A percentile compares a stretch with the other conserved stretches of the same genome.
These are phyloP conservation scores for Ceratina calcarata DNA, from an alignment of 1,140 invertebrate species.

Conservation along the genomic window DNA sequence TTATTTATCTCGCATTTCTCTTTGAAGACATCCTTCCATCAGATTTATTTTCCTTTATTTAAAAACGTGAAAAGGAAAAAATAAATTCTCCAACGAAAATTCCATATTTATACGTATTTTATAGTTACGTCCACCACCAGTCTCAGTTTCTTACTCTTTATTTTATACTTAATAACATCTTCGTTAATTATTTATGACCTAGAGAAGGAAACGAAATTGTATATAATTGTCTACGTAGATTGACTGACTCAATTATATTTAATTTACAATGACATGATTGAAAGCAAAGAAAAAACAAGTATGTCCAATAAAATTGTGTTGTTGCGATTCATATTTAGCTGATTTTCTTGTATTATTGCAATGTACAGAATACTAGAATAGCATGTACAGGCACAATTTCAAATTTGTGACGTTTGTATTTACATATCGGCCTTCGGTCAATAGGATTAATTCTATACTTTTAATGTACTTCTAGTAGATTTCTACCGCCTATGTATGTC, in stretches of 20 bases:
- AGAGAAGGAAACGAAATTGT: slow-evolving; percentile 22
- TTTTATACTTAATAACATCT: slow-evolving; percentile 17
- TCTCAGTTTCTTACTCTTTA: background rate
- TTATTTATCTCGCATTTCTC: slow-evolving; percentile 41
- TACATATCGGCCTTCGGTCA: slow-evolving; percentile 48
- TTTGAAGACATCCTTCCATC: background rate
- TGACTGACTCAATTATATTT: background rate
- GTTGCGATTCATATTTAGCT: slow-evolving; percentile 32
- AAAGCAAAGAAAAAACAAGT: background rate
- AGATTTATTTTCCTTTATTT: background rate
- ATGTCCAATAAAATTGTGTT: slow-evolving; percentile 29
- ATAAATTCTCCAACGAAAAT: slow-evolving; percentile 11
- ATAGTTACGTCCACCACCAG: slow-evolving; percentile 3
- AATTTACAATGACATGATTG: slow-evolving; percentile 23
- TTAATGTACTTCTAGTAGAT: slow-evolving; percentile 26
- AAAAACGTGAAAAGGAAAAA: background rate
- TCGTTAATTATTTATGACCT: slow-evolving; percentile 31
- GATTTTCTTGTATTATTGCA: slow-evolving; percentile 35
- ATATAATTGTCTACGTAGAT: slow-evolving; percentile 34
- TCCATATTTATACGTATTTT: background rate
- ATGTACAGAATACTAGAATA: slow-evolving; percentile 41
- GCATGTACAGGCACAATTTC: slow-evolving; percentile 32
- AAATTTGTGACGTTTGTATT: slow-evolving; percentile 41
- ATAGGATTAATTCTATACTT: slow-evolving; percentile 43
- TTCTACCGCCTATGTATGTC: slow-evolving; percentile 6